phyloP scores from a whole-genome alignment of 2,797 vertebrate genomes.

The Natrix natrix region DNA sequence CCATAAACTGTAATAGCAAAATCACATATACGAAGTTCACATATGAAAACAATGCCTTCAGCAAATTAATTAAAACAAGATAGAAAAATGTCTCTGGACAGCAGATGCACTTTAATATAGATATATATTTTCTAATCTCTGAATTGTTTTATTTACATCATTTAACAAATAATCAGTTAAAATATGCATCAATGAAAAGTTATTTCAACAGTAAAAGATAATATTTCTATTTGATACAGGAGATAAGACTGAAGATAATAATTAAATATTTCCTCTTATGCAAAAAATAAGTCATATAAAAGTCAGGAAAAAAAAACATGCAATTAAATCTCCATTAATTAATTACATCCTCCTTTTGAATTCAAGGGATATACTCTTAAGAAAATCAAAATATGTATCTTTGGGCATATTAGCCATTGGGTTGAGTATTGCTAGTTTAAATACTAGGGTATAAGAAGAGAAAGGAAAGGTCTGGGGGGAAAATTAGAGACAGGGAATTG shows the following conservation, averaged over 20 bases:
- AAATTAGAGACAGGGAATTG: background rate
- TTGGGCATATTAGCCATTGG: background rate
- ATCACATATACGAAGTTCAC: background rate
- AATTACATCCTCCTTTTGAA: background rate
- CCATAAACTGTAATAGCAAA: background rate
- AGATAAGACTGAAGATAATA: background rate
- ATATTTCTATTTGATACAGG: background rate
- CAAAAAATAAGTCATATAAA: background rate
- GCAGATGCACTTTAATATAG: background rate
- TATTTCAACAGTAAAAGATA: background rate
- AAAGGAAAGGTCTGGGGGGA: background rate
- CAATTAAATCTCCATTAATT: background rate
- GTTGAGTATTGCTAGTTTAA: background rate
- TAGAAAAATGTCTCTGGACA: background rate
- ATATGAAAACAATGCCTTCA: background rate
- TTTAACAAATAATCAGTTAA: background rate
- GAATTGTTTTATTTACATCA: background rate
- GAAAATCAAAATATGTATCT: background rate
- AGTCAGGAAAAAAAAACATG: background rate
- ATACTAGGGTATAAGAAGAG: background rate
- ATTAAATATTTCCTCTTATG: background rate
- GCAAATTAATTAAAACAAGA: background rate
- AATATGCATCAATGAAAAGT: background rate
- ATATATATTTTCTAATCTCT: background rate
- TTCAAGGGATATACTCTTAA: background rate